Conservation (phyloP, 2,113 vertebrate genomes). For the Apistogramma diplotaenia region DNA sequence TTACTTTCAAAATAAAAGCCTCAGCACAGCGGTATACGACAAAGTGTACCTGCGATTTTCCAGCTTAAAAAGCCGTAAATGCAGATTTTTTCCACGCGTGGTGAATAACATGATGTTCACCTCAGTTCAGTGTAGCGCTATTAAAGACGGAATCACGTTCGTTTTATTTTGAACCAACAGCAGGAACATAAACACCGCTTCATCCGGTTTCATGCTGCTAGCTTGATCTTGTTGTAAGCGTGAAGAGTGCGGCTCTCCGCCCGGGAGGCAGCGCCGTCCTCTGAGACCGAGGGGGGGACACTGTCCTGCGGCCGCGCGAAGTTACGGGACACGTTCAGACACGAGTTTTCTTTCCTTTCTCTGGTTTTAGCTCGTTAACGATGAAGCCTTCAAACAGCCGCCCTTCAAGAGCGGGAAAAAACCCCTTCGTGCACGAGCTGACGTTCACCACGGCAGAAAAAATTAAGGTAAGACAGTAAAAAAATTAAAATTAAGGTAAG, state of each 20-base stretch:
- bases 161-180: constrained; percentile 14
- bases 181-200: constrained; percentile 2
- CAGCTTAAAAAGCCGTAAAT: neutral
- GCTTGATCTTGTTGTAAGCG: neutral
- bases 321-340: neutral
- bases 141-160: neutral
- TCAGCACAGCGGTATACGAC: neutral
- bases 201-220: neutral
- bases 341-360: neutral
- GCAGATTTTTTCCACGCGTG: neutral
- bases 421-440: constrained; percentile 87
- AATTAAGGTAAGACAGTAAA: constrained; percentile 81
- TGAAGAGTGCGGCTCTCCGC: neutral
- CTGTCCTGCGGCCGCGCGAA: neutral
- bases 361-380: neutral
- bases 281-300: neutral
- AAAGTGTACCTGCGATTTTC: neutral
- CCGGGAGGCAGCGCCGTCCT: neutral
- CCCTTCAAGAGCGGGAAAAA: constrained; percentile 57
- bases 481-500: too few relatives aligned
- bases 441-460: constrained; percentile 79
- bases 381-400: constrained; percentile 79
- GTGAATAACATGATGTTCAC: neutral
- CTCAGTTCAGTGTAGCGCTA: neutral
- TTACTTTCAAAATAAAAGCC: neutral